Evolutionary conservation across 2,797 vertebrate genomes (phyloP), one percentile per base, ranked within the genome.

Genomic region (Enteromius anoplus): DNA sequence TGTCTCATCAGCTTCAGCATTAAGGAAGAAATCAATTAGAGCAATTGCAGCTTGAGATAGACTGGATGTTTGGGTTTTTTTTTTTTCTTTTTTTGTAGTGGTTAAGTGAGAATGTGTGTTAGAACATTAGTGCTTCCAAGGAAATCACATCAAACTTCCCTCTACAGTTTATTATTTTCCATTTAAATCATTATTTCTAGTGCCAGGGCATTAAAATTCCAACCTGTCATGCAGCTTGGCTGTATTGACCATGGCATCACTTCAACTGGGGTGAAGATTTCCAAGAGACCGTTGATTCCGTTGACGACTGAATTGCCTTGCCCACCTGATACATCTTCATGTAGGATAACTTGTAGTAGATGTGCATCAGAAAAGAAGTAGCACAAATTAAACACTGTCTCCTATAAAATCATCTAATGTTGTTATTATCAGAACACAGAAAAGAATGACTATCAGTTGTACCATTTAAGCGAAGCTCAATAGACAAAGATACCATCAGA

Each of bases 11-110:
- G 75, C 55, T 70, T 47, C 40, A 65, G 70, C 64, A 76, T 70
- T 53, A 45, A 78, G 72, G 65, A 60, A 66, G 62, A 78, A 80
- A 87, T 60, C 21, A 53, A 72, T 83, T 80, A 85, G 37, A 75
- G 26, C 8, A 60, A 37, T 37, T 37, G 19, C 45, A 78, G 26
- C 42, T 10, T 65, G 3, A 80, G 32, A 68, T 19, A 78, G 37
- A 65, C 62, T 66, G 11, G 29, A 47, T 23, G 37, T 7, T 23
- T 40, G 26, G 26, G n/a, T n/a, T 60, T 17, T 26, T 69, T 47
- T 6, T 2, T 0, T n/a, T 66, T 21, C 0, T 51, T 32, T 68
- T 53, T 5, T 11, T 19, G 5, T 60, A 53, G 37, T 60, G 42
- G 32, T 26, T 69, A 66, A 78, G 47, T n/a, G 64, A 86, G 58